These are phyloP conservation scores for Periparus ater DNA, from an alignment of 2,797 vertebrate species.

Conservation along the genomic window DNA sequence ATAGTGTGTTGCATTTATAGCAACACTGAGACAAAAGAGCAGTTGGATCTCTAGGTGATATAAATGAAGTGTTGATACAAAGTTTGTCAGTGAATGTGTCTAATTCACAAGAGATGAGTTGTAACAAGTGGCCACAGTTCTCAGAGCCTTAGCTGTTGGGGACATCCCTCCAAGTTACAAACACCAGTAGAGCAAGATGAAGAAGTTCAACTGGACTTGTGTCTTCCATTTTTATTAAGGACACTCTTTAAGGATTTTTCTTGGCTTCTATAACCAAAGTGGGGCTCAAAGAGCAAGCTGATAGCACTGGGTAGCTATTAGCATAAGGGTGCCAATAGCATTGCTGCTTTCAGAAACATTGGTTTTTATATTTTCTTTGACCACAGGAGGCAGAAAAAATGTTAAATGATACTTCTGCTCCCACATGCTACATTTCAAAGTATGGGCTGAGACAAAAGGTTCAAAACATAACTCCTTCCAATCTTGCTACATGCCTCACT, in stretches of 20 bases:
- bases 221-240: neutral
- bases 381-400: neutral
- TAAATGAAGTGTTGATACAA: neutral
- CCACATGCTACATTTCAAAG: neutral
- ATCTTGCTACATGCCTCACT: neutral
- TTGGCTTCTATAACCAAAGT: neutral
- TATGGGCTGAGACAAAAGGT: neutral
- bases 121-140: accelerated
- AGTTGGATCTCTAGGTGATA: neutral
- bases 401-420: neutral
- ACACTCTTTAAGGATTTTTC: neutral
- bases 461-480: neutral
- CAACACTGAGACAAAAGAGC: neutral
- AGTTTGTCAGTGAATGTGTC: neutral
- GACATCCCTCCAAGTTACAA: neutral
- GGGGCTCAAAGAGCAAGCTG: neutral
- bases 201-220: neutral
- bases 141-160: neutral
- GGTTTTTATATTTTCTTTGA: neutral
- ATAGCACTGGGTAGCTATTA: neutral
- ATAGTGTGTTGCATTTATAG: neutral
- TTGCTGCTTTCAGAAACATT: neutral
- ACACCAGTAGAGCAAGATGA: neutral
- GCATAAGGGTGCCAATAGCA: neutral
- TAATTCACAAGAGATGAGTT: neutral